Evolutionary conservation across 1,140 invertebrate genomes (phyloP), one percentile per base, ranked within the genome.

Genomic region (Mycetomoellerius zeteki): DNA sequence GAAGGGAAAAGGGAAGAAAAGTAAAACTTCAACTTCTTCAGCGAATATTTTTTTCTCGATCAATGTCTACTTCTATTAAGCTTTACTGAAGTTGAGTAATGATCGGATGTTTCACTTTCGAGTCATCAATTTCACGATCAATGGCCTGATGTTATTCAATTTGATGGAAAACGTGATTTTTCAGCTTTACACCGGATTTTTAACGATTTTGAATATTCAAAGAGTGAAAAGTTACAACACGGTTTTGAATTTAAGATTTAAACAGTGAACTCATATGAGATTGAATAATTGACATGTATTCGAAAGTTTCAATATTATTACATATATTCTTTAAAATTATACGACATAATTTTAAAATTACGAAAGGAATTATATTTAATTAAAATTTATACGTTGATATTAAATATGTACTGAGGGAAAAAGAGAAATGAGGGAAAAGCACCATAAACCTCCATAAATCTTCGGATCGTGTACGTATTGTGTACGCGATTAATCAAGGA

Each of bases 1-100:
- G 8, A 21, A 19, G 6, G 3, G 19, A n/a, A 72, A 72, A 58
- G 14, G 24, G 19, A 60, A 30, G 37, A 82, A 47, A 60, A 16
- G 50, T 19, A n/a, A 16, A 58, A 72, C 21, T 21, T 27, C 27
- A 33, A 30, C 19, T 21, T 72, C 60, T 82, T 58, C 52, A 81
- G 0, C 16, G n/a, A 27, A 58, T 3, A 67, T 81, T 72, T 82
- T 58, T 73, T 60, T 16, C 1, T 10, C 50, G 14, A 24, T 72
- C 37, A 16, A 56, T 21, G 6, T 58, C 72, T 21, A 43, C 24
- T 30, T 52, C 19, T 30, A 56, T 62, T 43, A 24, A 24, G 7
- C 16, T 21, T 10, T 16, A 43, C 16, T 56, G 5, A 81, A 5
- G 3, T 27, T 24, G 64, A 81, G 3, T 27, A 72, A 56, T 81